These are phyloP conservation scores for Pangasianodon hypophthalmus DNA, from an alignment of 2,113 vertebrate genomes.

Conservation along the genomic window DNA sequence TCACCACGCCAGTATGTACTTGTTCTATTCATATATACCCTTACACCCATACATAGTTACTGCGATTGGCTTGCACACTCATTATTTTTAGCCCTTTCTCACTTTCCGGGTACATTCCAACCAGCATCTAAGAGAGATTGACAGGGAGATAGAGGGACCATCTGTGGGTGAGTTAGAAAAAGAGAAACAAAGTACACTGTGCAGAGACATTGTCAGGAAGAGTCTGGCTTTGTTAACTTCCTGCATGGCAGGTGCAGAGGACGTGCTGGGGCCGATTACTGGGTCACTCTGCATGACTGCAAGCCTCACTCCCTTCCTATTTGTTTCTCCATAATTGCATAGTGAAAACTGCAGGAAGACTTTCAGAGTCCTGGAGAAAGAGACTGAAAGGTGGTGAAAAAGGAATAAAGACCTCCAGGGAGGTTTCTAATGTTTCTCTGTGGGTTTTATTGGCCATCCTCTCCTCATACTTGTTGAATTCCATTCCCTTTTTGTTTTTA, in stretches of 20 bases:
- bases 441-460: background rate
- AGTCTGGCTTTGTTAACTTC: slow-evolving; percentile 31
- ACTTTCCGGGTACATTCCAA: background rate
- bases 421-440: background rate
- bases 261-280: slow-evolving; percentile 7
- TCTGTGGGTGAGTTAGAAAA: slow-evolving; percentile 8
- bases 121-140: background rate
- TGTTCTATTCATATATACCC: slow-evolving; percentile 2
- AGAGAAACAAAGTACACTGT: background rate
- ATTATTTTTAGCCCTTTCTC: slow-evolving; percentile 25
- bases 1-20: background rate
- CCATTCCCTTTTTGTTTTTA: background rate
- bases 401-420: background rate
- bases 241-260: slow-evolving; percentile 19
- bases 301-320: background rate
- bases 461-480: background rate
- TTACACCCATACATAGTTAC: background rate
- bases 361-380: slow-evolving; percentile 3
- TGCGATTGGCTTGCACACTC: background rate
- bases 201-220: slow-evolving; percentile 6
- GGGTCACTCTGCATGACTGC: slow-evolving; percentile 25
- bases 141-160: background rate
- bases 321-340: slow-evolving; percentile 19
- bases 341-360: background rate
- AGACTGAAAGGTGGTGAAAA: background rate